These are phyloP conservation scores for Protonemura montana DNA, from an alignment of 2,888 invertebrate genomes.

Conservation along the genomic window DNA sequence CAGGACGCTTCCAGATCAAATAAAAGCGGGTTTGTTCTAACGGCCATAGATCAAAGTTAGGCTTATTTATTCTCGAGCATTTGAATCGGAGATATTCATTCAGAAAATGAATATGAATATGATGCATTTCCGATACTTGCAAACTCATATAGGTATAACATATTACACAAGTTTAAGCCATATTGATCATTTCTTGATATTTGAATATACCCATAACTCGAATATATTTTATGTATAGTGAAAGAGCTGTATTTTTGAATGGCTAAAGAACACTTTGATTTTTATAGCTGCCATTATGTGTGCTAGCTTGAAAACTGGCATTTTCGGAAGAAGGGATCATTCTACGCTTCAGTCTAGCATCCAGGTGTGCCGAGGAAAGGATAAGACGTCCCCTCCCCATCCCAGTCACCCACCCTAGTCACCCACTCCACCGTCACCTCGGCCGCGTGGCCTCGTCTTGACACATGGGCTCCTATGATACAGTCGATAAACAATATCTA, in stretches of 20 bases:
- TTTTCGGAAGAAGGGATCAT: constrained; percentile 39
- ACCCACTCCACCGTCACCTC: background rate
- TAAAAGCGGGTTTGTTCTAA: background rate
- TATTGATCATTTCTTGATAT: constrained; percentile 34
- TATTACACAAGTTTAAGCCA: constrained; percentile 16
- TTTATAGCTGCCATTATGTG: constrained; percentile 48
- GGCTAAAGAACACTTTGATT: constrained; percentile 42
- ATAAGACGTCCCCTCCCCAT: constrained; percentile 1
- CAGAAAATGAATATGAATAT: background rate
- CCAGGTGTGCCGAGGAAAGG: constrained; percentile 30
- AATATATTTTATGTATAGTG: constrained; percentile 29
- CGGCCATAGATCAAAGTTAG: background rate
- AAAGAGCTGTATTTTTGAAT: constrained; percentile 20
- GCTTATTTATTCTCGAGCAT: background rate
- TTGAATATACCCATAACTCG: constrained; percentile 31
- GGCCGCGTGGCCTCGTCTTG: background rate
- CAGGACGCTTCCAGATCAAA: background rate
- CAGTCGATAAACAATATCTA: constrained; percentile 33
- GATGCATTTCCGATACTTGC: constrained; percentile 7
- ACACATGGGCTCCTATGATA: constrained; percentile 2
- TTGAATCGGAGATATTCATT: background rate
- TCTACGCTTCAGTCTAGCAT: background rate
- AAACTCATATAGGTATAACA: background rate
- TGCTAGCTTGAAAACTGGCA: constrained; percentile 41
- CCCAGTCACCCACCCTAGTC: background rate